Percentiles rank a stretch among this genome's conserved stretches.
These are phyloP conservation scores for Poeciliopsis turrubarensis DNA, from an alignment of 2,113 vertebrate species.

Conservation along the genomic window DNA sequence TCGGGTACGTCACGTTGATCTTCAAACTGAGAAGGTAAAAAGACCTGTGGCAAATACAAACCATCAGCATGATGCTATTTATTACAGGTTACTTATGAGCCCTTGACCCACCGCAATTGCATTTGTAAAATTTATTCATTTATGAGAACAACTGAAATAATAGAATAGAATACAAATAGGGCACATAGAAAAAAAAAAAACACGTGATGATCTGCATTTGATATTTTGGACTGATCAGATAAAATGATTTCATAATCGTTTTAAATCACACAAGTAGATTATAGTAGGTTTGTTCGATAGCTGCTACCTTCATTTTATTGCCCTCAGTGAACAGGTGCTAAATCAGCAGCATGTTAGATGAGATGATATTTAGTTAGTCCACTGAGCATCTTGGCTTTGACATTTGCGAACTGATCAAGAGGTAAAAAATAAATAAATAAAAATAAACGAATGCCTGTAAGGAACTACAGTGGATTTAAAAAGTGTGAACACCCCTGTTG, in stretches of 20 bases:
- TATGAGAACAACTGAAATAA: conserved; percentile 27
- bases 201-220: conserved; percentile 68
- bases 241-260: conserved; percentile 39
- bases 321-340: conserved; percentile 62
- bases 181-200: conserved; percentile 41
- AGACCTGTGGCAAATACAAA: conserved; percentile 66
- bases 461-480: not conserved
- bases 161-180: conserved; percentile 44
- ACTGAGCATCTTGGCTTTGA: conserved; percentile 70
- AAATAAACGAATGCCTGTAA: conserved; percentile 14
- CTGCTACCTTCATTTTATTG: conserved; percentile 70
- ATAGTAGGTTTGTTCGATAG: conserved; percentile 43
- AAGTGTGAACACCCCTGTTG: not conserved
- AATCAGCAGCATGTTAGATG: conserved; percentile 47
- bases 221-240: conserved; percentile 49
- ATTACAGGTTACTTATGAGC: conserved; percentile 73
- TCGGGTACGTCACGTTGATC: conserved; percentile 58
- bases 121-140: conserved; percentile 59
- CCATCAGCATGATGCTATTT: conserved; percentile 54
- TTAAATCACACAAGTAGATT: conserved; percentile 49
- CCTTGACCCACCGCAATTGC: conserved; percentile 78
- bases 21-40: conserved; percentile 52
- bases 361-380: conserved; percentile 40
- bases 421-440: conserved; percentile 14
- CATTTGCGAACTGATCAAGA: conserved; percentile 48